Conservation (phyloP, 2,797 vertebrate species). For the Poliocrania exsul region DNA sequence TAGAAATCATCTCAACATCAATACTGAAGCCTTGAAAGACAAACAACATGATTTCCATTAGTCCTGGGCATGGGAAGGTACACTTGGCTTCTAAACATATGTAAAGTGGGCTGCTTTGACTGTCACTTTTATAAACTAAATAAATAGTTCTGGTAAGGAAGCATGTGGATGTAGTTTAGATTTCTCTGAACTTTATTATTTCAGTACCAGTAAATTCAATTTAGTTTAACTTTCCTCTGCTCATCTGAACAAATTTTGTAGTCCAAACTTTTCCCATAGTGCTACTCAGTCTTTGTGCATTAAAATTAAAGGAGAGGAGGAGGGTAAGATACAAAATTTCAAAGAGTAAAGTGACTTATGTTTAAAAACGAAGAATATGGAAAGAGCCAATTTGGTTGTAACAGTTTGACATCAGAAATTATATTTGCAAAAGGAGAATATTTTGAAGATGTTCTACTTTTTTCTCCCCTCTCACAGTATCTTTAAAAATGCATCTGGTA, state of each 20-base stretch:
- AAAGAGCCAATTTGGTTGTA: neutral
- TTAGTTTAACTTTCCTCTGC: slow-evolving; percentile 2
- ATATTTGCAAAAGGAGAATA: neutral
- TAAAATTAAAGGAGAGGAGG: neutral
- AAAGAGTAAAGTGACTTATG: neutral
- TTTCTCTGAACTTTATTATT: neutral
- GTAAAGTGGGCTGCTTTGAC: neutral
- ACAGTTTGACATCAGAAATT: neutral
- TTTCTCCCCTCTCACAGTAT: neutral
- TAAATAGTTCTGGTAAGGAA: neutral
- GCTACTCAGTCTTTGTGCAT: neutral
- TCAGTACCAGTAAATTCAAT: neutral
- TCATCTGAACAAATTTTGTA: neutral
- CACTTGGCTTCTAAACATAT: neutral
- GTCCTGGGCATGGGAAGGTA: neutral
- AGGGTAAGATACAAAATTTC: neutral
- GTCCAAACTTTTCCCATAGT: neutral
- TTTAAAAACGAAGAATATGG: neutral
- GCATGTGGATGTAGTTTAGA: neutral
- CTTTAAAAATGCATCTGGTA: slow-evolving; percentile 20
- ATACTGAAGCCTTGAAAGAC: neutral
- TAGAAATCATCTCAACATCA: neutral
- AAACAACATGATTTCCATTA: neutral
- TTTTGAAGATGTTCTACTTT: neutral
- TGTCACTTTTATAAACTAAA: neutral